Base-by-base conservation (phyloP, 2,113 vertebrate species). In the Entelurus aequoreus region DNA sequence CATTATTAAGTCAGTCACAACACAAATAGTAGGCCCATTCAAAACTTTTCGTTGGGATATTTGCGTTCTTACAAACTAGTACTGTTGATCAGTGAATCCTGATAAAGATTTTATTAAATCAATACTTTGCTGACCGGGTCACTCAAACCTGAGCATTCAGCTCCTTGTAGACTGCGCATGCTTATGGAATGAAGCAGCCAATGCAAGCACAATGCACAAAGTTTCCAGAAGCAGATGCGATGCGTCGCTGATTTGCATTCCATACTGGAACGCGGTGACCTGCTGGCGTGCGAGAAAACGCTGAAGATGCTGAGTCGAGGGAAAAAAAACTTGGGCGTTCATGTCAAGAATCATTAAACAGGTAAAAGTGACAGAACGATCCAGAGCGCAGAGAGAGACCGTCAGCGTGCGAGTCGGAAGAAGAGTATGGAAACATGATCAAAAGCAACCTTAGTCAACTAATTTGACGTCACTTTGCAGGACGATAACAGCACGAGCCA, bases 191-290 rank as follows among this genome's bases (percentile, higher is more conserved):
- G 1, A 55, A 54, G 11, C 19, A 28, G 52, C 52, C 54, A 56
- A 11, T 44, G 55, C 19, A 16, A 6, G 9, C 10, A 19, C 44
- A 21, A 5, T 46, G 42, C 42, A 4, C 11, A 11, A 42, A 54
- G 54, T 60, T 56, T 64, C 64, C 56, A 55, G 54, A 54, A 60
- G n/a, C 53, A 52, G 71, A 81, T 71, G 55, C 65, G 69, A 38
- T 42, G 53, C 14, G 8, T 21, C 14, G 28, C 66, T 78, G 6
- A 79, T 84, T 78, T 71, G 62, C 72, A 82, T 82, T 82, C 79
- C 15, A 15, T 64, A 9, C 59, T 48, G 4, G 53, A 63, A 61
- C 53, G 38, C 1, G 48, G 60, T 65, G 72, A 61, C 60, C 54
- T 75, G 71, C 63, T 6, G 56, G 10, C 35, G 56, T 40, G 51